Percentiles rank a stretch among this genome's conserved stretches.
phyloP scores from a whole-genome alignment of 2,797 vertebrate species.

The Sciurus carolinensis region DNA sequence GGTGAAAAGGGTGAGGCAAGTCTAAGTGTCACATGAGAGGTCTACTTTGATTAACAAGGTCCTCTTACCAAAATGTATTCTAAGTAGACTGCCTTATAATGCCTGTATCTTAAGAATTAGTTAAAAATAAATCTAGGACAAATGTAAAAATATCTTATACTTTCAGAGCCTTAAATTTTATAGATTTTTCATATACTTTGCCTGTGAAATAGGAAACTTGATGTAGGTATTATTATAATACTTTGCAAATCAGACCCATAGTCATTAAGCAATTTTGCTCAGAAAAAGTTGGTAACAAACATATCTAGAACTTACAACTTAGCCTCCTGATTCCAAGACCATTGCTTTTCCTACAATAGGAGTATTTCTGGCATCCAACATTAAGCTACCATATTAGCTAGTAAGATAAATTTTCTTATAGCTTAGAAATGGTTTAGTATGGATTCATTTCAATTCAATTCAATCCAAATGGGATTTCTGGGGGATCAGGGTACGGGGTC shows the following conservation, averaged over 20 bases:
- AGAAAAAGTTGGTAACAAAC: slow-evolving; percentile 54
- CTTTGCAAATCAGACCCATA: neutral
- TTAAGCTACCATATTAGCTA: neutral
- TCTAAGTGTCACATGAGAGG: neutral
- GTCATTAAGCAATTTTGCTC: neutral
- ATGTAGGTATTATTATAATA: neutral
- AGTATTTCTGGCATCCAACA: slow-evolving; percentile 8
- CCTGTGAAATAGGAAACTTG: neutral
- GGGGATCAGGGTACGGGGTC: too few relatives aligned
- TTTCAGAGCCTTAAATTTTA: slow-evolving; percentile 45
- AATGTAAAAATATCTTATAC: neutral
- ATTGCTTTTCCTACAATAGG: neutral
- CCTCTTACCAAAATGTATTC: slow-evolving; percentile 17
- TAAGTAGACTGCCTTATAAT: neutral
- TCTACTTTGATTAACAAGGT: neutral
- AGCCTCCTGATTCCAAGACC: slow-evolving; percentile 31
- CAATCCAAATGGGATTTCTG: neutral
- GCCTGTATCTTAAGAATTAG: slow-evolving; percentile 17
- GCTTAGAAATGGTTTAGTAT: slow-evolving; percentile 30
- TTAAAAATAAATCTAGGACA: slow-evolving; percentile 19
- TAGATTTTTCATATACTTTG: slow-evolving; percentile 48
- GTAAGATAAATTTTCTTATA: slow-evolving; percentile 28
- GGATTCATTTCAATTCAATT: slow-evolving; percentile 22
- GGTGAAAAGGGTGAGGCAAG: neutral
- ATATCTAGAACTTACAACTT: slow-evolving; percentile 27